Base-by-base conservation (phyloP, 2,888 invertebrate species). In the Thymelicus sylvestris region DNA sequence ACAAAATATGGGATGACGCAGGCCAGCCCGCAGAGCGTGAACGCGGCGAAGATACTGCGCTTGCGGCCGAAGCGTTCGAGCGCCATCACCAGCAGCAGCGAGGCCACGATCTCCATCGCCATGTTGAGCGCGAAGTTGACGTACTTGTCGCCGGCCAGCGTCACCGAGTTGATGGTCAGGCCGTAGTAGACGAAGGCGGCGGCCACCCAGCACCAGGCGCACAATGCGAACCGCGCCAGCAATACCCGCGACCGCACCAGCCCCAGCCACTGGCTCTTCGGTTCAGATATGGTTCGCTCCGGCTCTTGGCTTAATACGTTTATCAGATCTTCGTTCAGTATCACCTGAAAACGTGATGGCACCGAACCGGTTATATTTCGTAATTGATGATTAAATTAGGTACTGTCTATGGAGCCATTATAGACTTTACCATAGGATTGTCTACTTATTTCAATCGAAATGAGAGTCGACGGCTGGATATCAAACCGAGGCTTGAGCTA, bases 111-210 rank as follows among this genome's bases (percentile, higher is more conserved):
- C 82, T 93, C 93, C 92, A 92, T 91, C 48, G 86, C 80, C 92
- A 92, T 92, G 82, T 89, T 91, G 31, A 93, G 86, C 12, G 91
- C 91, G 82, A 97, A 97, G 89, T 97, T 97, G 38, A 96, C 86
- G 86, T 97, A 96, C 83, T 77, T 76, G 66, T 79, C 75, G 7
- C 78, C 78, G 44, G 78, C 73, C 59, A 97, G 89, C 5, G 95
- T 89, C 7, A 97, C 96, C 0, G 97, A 95, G 89, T 96, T 97
- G 77, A 97, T 92, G 24, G 96, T 96, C 55, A 97, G 90, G 0
- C 97, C 97, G 83, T 97, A 97, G 89, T 97, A 97, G 7, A 97
- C 95, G 80, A 97, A 95, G 0, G 96, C 95, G 76, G 96, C 96
- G 2, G 96, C 95, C 10, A 96, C 93, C 97, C 97, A 97, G 86